A percentile compares a stretch with the other conserved stretches of the same genome.
Conservation (phyloP, 2,888 invertebrate genomes). For the Cenopis cana region DNA sequence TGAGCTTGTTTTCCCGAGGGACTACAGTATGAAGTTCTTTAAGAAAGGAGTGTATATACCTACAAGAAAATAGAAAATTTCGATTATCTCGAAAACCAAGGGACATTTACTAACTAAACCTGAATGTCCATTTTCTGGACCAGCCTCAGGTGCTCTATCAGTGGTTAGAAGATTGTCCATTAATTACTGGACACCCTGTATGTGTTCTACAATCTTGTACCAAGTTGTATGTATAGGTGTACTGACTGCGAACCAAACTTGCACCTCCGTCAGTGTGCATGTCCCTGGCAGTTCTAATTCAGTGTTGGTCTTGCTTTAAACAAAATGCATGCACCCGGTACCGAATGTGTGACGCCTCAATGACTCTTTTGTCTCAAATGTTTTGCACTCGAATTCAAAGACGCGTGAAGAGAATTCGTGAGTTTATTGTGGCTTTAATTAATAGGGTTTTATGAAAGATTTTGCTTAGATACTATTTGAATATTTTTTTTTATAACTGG, state of each 20-base stretch:
- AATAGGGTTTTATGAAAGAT: neutral
- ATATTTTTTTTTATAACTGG: neutral
- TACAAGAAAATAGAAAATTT: no score
- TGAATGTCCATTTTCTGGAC: no score
- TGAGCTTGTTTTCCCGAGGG: no score
- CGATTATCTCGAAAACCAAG: no score
- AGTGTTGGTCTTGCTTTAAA: slow-evolving; percentile 29
- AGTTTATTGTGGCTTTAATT: neutral
- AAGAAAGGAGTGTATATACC: no score
- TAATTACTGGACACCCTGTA: no score
- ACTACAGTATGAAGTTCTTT: no score
- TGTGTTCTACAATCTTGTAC: no score
- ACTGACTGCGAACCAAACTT: neutral
- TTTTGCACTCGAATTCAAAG: neutral
- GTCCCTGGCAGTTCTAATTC: slow-evolving; percentile 20
- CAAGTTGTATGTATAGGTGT: no score
- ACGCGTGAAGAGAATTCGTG: neutral
- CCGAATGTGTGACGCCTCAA: slow-evolving; percentile 9
- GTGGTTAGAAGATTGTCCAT: no score
- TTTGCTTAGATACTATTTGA: neutral
- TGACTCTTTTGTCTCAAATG: neutral
- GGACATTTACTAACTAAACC: no score
- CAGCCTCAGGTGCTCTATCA: no score
- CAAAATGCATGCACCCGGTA: slow-evolving; percentile 13
- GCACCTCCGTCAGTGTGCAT: slow-evolving; percentile 2